Base-by-base conservation (phyloP, 2,113 vertebrate genomes). In the Semnornis frantzii region DNA sequence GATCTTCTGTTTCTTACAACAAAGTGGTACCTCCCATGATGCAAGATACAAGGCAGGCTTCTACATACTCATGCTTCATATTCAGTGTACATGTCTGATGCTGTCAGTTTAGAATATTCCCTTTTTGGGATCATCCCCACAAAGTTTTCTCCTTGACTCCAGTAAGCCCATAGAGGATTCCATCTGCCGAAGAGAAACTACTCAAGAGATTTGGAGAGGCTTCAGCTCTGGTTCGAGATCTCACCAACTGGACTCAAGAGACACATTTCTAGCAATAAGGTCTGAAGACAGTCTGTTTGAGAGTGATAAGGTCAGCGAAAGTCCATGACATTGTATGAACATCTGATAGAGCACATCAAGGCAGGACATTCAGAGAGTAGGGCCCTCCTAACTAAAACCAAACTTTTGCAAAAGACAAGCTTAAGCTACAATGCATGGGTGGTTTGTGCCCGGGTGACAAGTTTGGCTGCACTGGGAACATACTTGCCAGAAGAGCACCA, bases 401-500 rank as follows among this genome's bases (percentile, higher is more conserved):
- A 9, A 2, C 9, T 57, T 57, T 24, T 60, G 46, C 19, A 55
- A 71, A 89, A 60, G 37, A 68, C 30, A 20, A 39, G 13, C 34
- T 48, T 19, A 37, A 68, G 34, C n/a, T 73, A 75, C 50, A 73
- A 31, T 30, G 33, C 3, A 1, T 5, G n/a, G 37, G n/a, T 1
- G 0, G 37, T 44, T 46, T 48, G 70, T 39, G 31, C 59, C 23
- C 2, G 2, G 34, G 33, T 30, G 33, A 44, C 34, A 72, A 18
- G 24, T 65, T 8, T 86, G 70, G 19, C 33, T 84, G 25, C 1
- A 2, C 6, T 9, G 5, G 54, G 58, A 78, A 39, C 0, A 0
- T 24, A 4, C 12, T 50, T 86, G 24, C 48, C 15, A 1, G 4
- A 10, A 64, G 4, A 70, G 1, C 5, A 48, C 28, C 3, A 3